Percentiles rank a stretch among this genome's conserved stretches.
phyloP scores from a whole-genome alignment of 2,888 invertebrate genomes.

The Drepanosiphum platanoidis region DNA sequence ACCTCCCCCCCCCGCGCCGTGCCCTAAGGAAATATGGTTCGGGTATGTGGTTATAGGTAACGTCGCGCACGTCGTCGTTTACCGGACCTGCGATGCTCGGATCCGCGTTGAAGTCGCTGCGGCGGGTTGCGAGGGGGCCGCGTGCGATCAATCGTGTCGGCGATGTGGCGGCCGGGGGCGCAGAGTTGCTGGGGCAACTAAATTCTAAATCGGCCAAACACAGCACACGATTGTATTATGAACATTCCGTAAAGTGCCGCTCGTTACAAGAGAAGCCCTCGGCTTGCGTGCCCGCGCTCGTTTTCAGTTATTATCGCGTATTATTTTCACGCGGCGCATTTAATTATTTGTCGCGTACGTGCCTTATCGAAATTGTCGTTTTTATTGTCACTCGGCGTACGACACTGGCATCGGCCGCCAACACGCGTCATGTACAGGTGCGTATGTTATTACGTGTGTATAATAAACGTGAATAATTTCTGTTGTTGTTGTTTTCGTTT shows the following conservation, averaged over 20 bases:
- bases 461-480: no score
- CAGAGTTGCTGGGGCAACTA: conserved; percentile 36
- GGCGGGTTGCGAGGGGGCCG: no score
- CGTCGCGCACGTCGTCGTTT: no score
- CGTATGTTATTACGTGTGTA: not conserved
- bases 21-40: not conserved
- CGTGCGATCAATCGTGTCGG: conserved; percentile 11
- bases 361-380: not conserved
- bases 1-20: not conserved
- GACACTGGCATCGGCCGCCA: no score
- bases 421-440: not conserved
- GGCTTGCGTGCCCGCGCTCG: no score
- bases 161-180: no score
- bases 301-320: not conserved
- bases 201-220: conserved; percentile 45
- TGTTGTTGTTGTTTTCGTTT: not conserved
- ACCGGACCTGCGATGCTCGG: not conserved
- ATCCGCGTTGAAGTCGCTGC: not conserved
- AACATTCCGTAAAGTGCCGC: no score
- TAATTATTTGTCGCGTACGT: not conserved
- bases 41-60: not conserved
- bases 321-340: not conserved
- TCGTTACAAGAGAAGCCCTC: not conserved
- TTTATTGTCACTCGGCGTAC: not conserved
- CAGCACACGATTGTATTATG: not conserved